Evolutionary conservation across 2,888 invertebrate species (phyloP).

Genomic region (Xiphydria camelus): DNA sequence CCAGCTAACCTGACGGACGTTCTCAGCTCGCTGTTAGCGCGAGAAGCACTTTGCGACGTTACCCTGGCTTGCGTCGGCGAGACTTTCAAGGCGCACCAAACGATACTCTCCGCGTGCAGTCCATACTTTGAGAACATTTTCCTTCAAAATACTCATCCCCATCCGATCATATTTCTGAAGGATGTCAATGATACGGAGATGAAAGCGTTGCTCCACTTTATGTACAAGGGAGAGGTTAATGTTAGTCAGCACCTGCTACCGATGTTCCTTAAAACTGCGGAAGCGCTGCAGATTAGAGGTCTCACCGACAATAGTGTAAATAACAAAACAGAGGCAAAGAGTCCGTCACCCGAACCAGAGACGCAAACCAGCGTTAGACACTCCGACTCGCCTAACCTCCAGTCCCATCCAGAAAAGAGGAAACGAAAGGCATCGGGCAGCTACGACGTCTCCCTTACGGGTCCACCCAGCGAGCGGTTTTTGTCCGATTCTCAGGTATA

Average conservation of each 20-base stretch:
- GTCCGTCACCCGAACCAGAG: constrained; percentile 51
- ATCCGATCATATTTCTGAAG: constrained; percentile 90
- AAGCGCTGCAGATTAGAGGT: constrained; percentile 87
- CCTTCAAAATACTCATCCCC: constrained; percentile 85
- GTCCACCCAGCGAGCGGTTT: constrained; percentile 68
- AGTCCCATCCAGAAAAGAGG: constrained; percentile 60
- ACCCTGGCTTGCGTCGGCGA: constrained; percentile 91
- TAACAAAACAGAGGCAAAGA: constrained; percentile 51
- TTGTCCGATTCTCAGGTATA: constrained; percentile 70
- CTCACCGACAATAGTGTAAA: constrained; percentile 82
- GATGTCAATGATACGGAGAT: constrained; percentile 89
- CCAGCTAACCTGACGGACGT: constrained; percentile 89
- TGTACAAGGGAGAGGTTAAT: constrained; percentile 92
- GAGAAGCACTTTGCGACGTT: constrained; percentile 90
- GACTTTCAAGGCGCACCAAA: constrained; percentile 90
- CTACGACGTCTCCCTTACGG: constrained; percentile 68
- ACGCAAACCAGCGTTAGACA: constrained; percentile 44
- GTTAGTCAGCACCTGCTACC: constrained; percentile 89
- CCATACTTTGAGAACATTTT: constrained; percentile 93
- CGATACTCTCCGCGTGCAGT: constrained; percentile 90
- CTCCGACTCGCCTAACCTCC: constrained; percentile 48
- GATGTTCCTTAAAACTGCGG: constrained; percentile 89
- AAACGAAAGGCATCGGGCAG: constrained; percentile 70
- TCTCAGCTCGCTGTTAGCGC: constrained; percentile 81
- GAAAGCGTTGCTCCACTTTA: constrained; percentile 87